Evolutionary conservation across 2,888 invertebrate genomes (phyloP), one percentile per base, ranked within the genome.

Genomic region (Corythucha ciliata): DNA sequence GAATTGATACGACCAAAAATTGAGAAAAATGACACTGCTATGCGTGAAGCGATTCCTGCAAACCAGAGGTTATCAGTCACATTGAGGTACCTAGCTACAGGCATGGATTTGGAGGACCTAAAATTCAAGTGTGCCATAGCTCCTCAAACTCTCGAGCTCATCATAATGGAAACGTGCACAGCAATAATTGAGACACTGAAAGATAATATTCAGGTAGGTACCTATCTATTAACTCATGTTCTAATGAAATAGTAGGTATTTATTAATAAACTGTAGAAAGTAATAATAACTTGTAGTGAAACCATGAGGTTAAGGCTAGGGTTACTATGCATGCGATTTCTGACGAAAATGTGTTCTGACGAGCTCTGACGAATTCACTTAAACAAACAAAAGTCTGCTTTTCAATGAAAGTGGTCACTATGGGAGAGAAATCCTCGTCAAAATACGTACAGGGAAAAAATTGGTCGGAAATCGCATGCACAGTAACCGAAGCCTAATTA

Each of bases 71-170:
- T 36, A n/a, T 47, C 47, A n/a, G 22, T 47, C n/a, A 47, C 47
- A 34, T 39, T 47, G 47, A 47, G 24, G 37, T 37, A 24, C 25
- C 37, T 47, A 16, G 10, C 48, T n/a, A 8, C 37, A 18, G 37
- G 48, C 16, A 37, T 37, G 37, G 37, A 37, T 37, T 47, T 47
- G 4, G 37, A 47, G 37, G 47, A 34, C 47, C 36, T 47, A 24
- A 47, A 47, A 16, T 47, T 47, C 22, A 21, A 16, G n/a, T 34
- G 21, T 34, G 47, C 47, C 24, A 18, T 62, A 60, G 24, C 58
- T 56, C 40, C 48, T 20, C 47, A 36, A 16, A 47, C 36, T 22
- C 36, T 47, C 4, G 47, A 21, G 16, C n/a, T 47, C 6, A 47
- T 47, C 22, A 36, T 47, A n/a, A 47, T 47, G 47, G 47, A 47